Conservation (phyloP, 2,113 vertebrate species). For the Hippocampus guttulatus region DNA sequence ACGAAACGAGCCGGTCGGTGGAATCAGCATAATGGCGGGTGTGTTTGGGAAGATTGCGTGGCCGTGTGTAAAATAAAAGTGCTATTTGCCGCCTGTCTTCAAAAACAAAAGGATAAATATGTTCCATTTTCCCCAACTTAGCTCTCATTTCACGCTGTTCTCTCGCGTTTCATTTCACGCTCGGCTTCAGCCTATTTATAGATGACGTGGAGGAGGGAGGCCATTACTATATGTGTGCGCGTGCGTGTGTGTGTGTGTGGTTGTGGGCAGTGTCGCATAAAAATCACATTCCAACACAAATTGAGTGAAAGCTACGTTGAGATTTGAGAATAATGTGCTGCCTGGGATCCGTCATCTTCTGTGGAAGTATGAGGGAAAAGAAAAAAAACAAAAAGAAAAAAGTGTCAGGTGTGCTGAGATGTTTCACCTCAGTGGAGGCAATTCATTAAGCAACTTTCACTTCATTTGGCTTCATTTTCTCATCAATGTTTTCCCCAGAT, state of each 20-base stretch:
- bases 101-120: slow-evolving; percentile 65
- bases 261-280: background rate
- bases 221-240: slow-evolving; percentile 38
- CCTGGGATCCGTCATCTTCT: background rate
- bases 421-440: background rate
- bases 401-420: background rate
- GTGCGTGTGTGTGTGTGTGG: slow-evolving; percentile 14
- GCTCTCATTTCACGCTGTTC: slow-evolving; percentile 61
- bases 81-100: slow-evolving; percentile 42
- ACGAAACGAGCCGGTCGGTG: background rate
- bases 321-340: background rate
- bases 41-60: slow-evolving; percentile 59
- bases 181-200: slow-evolving; percentile 69
- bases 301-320: background rate
- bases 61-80: slow-evolving; percentile 50
- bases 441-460: background rate
- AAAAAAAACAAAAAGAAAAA: background rate
- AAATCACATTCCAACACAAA: slow-evolving; percentile 2
- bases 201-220: slow-evolving; percentile 52
- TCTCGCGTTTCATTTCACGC: slow-evolving; percentile 69
- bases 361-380: background rate
- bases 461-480: background rate
- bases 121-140: slow-evolving; percentile 60
- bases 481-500: background rate
- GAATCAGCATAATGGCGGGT: slow-evolving; percentile 36